These are phyloP conservation scores for Drosophila fulvimacula DNA, from an alignment of 2,888 invertebrate species.

Conservation along the genomic window DNA sequence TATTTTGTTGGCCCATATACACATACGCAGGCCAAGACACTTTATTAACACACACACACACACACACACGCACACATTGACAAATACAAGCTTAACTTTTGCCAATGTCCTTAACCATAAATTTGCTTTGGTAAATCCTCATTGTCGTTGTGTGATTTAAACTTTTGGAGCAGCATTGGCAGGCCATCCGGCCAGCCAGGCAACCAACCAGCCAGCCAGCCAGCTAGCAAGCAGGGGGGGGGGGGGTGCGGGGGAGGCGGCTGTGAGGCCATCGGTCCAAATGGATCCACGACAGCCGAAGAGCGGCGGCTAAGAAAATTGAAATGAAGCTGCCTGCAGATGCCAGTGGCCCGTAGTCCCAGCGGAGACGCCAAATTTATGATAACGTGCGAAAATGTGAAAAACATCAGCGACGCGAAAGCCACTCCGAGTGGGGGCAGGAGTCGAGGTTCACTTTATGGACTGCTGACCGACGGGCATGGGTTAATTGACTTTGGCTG, in stretches of 20 bases:
- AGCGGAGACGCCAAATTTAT: constrained; percentile 59
- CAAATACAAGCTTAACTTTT: constrained; percentile 68
- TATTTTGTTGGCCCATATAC: constrained; percentile 50
- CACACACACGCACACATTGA: constrained; percentile 21
- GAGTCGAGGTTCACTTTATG: background rate
- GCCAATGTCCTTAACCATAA: constrained; percentile 81
- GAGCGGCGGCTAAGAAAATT: constrained; percentile 62
- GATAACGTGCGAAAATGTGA: constrained; percentile 65
- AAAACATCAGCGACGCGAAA: constrained; percentile 34
- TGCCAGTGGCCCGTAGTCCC: constrained; percentile 29
- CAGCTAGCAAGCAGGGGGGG: too few species aligned
- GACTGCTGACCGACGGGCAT: constrained; percentile 36
- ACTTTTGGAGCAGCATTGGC: constrained; percentile 69
- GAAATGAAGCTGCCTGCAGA: constrained; percentile 62
- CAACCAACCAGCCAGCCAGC: too few species aligned
- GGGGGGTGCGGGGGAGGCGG: too few species aligned
- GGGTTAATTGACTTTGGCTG: constrained; percentile 61
- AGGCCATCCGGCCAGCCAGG: constrained; percentile 19
- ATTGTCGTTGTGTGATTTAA: constrained; percentile 84
- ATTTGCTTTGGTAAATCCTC: constrained; percentile 82
- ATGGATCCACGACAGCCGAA: constrained; percentile 39
- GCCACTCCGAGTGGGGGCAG: background rate
- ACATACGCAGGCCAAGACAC: constrained; percentile 38
- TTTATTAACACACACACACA: constrained; percentile 52
- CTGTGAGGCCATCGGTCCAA: constrained; percentile 32